Conservation (phyloP, 2,797 vertebrate species). For the Pyrocephalus nanus region DNA sequence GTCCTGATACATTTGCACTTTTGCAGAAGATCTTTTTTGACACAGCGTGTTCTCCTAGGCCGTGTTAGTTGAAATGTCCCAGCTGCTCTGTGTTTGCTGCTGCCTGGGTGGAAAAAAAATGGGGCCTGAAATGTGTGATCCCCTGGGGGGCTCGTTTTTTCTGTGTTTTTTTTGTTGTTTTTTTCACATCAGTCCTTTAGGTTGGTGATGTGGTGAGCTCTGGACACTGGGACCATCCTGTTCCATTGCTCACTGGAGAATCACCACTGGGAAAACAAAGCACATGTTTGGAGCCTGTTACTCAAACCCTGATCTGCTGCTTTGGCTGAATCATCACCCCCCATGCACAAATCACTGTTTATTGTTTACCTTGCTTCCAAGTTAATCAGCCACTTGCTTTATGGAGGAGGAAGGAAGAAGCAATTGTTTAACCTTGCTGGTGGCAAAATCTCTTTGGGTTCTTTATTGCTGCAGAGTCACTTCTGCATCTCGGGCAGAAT, state of each 20-base stretch:
- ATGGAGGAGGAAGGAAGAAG: slow-evolving; percentile 22
- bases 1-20: slow-evolving; percentile 27
- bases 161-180: no score
- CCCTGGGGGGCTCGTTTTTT: neutral
- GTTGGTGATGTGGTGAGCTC: neutral
- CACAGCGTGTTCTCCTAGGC: neutral
- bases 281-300: slow-evolving; percentile 34
- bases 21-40: slow-evolving; percentile 32
- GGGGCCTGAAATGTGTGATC: neutral
- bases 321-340: slow-evolving; percentile 54
- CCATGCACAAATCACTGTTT: slow-evolving; percentile 52
- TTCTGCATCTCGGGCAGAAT: neutral
- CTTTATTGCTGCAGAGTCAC: neutral
- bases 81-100: neutral
- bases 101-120: neutral
- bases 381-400: slow-evolving; percentile 36
- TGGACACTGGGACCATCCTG: neutral
- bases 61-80: neutral
- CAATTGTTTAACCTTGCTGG: slow-evolving; percentile 28
- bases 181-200: neutral
- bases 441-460: slow-evolving; percentile 17
- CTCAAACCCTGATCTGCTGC: slow-evolving; percentile 37
- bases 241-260: slow-evolving; percentile 8
- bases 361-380: slow-evolving; percentile 55
- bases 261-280: slow-evolving; percentile 31